Evolutionary conservation across 1,140 invertebrate species (phyloP), one percentile per base, ranked within the genome.

Genomic region (Papilio xuthus): DNA sequence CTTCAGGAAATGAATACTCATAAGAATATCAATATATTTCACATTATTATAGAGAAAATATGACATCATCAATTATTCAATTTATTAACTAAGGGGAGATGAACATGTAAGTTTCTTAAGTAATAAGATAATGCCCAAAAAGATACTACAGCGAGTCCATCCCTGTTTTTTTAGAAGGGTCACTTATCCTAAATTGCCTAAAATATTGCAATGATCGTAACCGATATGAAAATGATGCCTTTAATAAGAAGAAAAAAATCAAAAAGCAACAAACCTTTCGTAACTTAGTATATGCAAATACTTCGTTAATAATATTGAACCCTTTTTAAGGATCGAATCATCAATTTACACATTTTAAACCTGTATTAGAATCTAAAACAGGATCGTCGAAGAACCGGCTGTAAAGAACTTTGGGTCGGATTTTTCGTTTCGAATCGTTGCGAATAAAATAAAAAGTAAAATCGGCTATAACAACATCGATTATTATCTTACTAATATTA

Each of bases 361-460:
- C 80, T 75, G 80, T 78, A 81, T 81, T 78, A 76, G 77, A 73
- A 28, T 47, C 37, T 20, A 50, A 23, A 81, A 81, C 80, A 53
- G 41, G 80, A 78, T 75, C 74, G 50, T 47, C 8, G 15, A 73
- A 37, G 32, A 37, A 73, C 71, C 71, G 71, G 71, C 71, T 73
- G 42, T 47, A 26, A 42, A 37, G 70, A 78, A 78, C 74, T 81
- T 74, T 70, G 42, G 71, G 50, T 70, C 73, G 28, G 32, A 26
- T 37, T 71, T 79, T 80, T 82, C 76, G 37, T 56, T 78, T 78
- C 53, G 69, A 79, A 28, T 80, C 79, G 79, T 80, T 84, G 79
- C 81, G 78, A 80, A 77, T 81, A 83, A 83, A 81, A 79, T 81
- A 81, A 82, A 85, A 53, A 6, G 4, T 18, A 2, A 50, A 2